Conservation (phyloP, 1,140 invertebrate genomes). For the Pemphigus obesinymphae region DNA sequence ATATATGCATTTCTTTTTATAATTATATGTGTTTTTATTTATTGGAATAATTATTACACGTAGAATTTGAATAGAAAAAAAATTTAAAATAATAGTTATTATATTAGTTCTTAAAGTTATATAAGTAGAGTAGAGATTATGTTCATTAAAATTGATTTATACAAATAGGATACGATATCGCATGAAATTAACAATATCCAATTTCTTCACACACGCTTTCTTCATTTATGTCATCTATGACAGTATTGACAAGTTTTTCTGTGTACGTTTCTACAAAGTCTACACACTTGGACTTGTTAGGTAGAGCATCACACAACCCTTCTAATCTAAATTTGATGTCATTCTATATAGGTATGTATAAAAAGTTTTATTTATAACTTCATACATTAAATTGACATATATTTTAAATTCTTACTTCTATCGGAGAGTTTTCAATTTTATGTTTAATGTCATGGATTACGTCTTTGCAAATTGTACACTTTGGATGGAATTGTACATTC, state of each 20-base stretch:
- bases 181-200: slow-evolving; percentile 1
- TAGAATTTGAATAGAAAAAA: not conserved
- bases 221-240: not conserved
- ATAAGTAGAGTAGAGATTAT: too few relatives aligned
- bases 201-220: not conserved
- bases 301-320: not conserved
- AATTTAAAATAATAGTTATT: not conserved
- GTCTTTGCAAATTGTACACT: slow-evolving; percentile 32
- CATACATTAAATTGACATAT: too few relatives aligned
- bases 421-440: slow-evolving; percentile 8
- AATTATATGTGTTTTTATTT: not conserved
- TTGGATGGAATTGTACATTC: not conserved
- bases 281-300: not conserved
- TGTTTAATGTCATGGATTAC: not conserved
- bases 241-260: not conserved
- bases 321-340: not conserved
- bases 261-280: not conserved
- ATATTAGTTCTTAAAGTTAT: not conserved
- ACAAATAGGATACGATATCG: not conserved
- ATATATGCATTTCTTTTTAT: slow-evolving; percentile 38
- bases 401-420: slow-evolving; percentile 5
- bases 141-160: not conserved
- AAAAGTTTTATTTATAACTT: too few relatives aligned
- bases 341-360: too few relatives aligned
- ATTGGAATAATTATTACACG: not conserved